Conservation (phyloP, 2,113 vertebrate genomes). For the Euleptes europaea region DNA sequence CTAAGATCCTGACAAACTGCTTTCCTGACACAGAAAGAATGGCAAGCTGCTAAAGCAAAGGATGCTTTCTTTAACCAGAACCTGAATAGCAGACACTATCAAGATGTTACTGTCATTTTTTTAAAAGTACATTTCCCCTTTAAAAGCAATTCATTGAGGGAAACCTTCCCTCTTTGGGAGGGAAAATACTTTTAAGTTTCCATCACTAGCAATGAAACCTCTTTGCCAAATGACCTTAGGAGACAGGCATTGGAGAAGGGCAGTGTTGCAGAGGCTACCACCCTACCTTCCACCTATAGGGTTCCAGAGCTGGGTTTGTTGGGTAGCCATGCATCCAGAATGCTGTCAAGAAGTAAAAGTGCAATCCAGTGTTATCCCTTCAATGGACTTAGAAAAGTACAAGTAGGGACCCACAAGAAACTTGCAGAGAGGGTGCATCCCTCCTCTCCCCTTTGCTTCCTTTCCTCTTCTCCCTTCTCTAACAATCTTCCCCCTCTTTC, state of each 20-base stretch:
- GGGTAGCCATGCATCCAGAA: too few relatives aligned
- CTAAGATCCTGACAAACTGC: background rate
- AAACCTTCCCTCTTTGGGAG: background rate
- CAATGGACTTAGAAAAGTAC: too few relatives aligned
- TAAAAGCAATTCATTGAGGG: background rate
- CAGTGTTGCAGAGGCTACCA: too few relatives aligned
- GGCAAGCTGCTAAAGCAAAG: background rate
- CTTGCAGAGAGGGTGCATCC: too few relatives aligned
- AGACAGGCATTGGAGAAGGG: background rate
- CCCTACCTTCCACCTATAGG: background rate
- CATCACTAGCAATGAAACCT: background rate
- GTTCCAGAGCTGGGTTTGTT: background rate
- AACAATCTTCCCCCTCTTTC: too few relatives aligned
- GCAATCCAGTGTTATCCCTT: too few relatives aligned
- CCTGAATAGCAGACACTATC: background rate
- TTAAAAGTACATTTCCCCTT: background rate
- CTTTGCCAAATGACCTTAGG: too few relatives aligned
- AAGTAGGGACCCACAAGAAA: too few relatives aligned
- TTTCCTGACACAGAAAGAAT: background rate
- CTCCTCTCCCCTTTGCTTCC: too few relatives aligned
- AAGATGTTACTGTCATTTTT: background rate
- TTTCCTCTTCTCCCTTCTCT: too few relatives aligned
- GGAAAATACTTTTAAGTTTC: background rate
- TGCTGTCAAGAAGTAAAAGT: too few relatives aligned
- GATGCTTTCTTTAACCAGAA: background rate